Evolutionary conservation across 2,113 vertebrate species (phyloP).

Genomic region (Donacobius atricapilla): DNA sequence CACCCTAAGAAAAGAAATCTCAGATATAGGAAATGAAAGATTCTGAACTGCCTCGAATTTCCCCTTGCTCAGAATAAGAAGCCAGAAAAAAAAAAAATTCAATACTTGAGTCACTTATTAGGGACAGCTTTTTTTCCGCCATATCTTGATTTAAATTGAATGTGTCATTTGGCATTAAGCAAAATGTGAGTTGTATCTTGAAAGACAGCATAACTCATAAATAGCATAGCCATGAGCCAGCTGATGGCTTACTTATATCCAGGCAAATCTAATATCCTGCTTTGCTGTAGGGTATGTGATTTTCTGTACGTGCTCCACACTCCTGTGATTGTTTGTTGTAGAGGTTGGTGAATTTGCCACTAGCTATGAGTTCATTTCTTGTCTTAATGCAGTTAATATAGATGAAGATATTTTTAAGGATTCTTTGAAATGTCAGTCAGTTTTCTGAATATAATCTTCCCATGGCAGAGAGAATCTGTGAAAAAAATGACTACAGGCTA

Average conservation of each 20-base stretch:
- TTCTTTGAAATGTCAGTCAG: not conserved
- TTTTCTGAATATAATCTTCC: not conserved
- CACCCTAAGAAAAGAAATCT: not conserved
- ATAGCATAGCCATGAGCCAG: conserved; percentile 16
- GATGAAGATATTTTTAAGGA: conserved; percentile 36
- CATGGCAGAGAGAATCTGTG: not conserved
- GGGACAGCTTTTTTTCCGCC: not conserved
- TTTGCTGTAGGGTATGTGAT: conserved; percentile 48
- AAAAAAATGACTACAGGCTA: not conserved
- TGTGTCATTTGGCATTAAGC: conserved; percentile 37
- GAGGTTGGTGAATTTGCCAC: conserved; percentile 18
- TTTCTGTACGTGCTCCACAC: conserved; percentile 17
- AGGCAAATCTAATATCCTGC: conserved; percentile 55
- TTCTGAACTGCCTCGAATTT: not conserved
- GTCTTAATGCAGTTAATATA: conserved; percentile 27
- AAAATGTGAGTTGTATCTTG: conserved; percentile 26
- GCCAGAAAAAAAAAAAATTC: not conserved
- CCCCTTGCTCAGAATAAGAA: not conserved
- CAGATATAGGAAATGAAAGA: not conserved
- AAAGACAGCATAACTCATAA: conserved; percentile 36
- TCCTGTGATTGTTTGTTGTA: conserved; percentile 30
- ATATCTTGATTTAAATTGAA: conserved; percentile 43
- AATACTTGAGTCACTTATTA: not conserved
- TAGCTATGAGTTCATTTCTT: conserved; percentile 33
- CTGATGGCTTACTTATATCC: conserved; percentile 36